Percentiles rank a stretch among this genome's conserved stretches.
Conservation (phyloP, 2,888 invertebrate genomes). For the Lasioglossum calceatum region DNA sequence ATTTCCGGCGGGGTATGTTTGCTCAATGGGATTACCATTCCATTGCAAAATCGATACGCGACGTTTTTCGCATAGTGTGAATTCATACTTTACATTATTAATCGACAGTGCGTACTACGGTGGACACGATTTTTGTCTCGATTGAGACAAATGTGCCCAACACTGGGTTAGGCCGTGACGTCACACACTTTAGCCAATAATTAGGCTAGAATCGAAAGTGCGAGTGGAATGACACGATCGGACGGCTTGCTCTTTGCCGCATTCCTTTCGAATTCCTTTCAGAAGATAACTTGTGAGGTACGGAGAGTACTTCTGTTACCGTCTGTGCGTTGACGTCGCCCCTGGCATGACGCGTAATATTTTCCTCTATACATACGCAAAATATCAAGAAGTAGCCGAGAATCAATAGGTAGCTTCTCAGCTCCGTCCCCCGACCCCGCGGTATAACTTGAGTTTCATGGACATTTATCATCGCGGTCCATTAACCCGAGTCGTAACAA, state of each 20-base stretch:
- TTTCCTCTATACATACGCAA: constrained; percentile 39
- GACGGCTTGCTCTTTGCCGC: no score
- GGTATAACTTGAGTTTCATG: constrained; percentile 48
- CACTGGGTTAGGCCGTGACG: no score
- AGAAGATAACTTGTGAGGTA: no score
- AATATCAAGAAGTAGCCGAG: constrained; percentile 51
- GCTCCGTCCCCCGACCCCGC: constrained; percentile 27
- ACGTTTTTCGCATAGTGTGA: neutral
- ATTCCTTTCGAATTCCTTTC: no score
- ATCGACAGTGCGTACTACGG: no score
- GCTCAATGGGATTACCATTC: constrained; percentile 3
- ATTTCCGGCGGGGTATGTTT: neutral
- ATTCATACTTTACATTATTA: no score
- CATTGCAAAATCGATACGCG: constrained; percentile 4
- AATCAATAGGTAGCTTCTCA: constrained; percentile 68
- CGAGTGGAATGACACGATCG: no score
- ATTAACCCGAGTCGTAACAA: constrained; percentile 57
- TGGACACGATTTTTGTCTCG: no score
- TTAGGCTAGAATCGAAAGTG: no score
- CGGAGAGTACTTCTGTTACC: neutral
- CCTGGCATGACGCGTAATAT: constrained; percentile 26
- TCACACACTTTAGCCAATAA: no score
- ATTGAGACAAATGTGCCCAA: no score
- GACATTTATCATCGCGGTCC: constrained; percentile 56
- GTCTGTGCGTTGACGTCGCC: neutral